Evolutionary conservation across 2,888 invertebrate genomes (phyloP), one percentile per base, ranked within the genome.

Genomic region (Protophormia terraenovae): DNA sequence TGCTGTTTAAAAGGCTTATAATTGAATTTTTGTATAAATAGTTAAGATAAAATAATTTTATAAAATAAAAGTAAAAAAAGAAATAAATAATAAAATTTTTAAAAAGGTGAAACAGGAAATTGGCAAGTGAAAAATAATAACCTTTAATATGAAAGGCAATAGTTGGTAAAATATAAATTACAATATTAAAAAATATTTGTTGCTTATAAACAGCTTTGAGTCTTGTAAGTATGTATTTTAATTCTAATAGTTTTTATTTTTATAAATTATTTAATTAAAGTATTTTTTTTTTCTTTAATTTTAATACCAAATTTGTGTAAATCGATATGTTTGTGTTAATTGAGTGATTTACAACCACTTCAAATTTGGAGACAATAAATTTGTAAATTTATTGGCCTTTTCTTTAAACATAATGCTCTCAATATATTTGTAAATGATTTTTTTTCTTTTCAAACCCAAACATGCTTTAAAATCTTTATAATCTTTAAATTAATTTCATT

Each of bases 401-500:
- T 47, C 12, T 7, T 76, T 24, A 10, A 71, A 12, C 2, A 24
- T 10, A 29, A 22, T 55, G 41, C 24, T 41, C 62, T 55, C 45
- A 45, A 82, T 71, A 53, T 22, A 5, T 67, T 41, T 67, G 14
- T 29, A 47, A 47, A 24, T 71, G 50, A 47, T 53, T 62, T 67
- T 22, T 66, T 38, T 55, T 38, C 22, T 55, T n/a, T 22, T 12
- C 16, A 24, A 22, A 19, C n/a, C 41, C 1, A 71, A 58, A 55
- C 35, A 71, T 45, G 35, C 69, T 38, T 77, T 71, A 75, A 78
- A 78, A 75, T 75, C 73, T 55, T 27, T 82, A 58, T 75, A 82
- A 82, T 79, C 69, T 82, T 35, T 69, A 79, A 75, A 75, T 79
- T 82, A 79, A 76, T 82, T 84, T 69, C 71, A 75, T 41, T 58